Conservation (phyloP, 2,113 vertebrate species). For the Indri indri region DNA sequence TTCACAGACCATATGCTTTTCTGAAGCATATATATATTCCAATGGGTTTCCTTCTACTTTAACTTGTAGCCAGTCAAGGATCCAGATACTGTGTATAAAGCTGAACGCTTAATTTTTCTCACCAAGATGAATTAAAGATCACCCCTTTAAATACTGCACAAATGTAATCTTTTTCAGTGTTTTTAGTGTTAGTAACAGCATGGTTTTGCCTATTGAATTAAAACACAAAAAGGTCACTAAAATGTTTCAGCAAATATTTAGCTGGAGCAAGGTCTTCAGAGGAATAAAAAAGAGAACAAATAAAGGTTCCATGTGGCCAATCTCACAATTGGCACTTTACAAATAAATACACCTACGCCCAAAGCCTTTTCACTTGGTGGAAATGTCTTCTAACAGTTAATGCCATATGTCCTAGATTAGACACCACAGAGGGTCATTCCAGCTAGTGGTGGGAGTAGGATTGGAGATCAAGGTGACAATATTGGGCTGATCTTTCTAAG, state of each 20-base stretch:
- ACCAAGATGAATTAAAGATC: constrained; percentile 3
- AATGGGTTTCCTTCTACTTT: background rate
- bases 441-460: background rate
- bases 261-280: constrained; percentile 32
- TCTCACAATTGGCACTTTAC: constrained; percentile 12
- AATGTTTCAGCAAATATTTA: constrained; percentile 62
- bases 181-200: background rate
- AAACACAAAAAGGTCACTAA: constrained; percentile 34
- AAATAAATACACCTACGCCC: constrained; percentile 17
- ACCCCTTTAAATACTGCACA: constrained; percentile 9
- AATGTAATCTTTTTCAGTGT: background rate
- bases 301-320: background rate
- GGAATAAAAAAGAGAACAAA: constrained; percentile 4
- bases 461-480: background rate
- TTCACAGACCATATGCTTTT: background rate
- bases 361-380: background rate
- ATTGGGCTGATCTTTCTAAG: background rate
- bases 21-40: background rate
- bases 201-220: constrained; percentile 46
- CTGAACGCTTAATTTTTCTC: constrained; percentile 10
- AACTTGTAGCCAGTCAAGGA: constrained; percentile 23
- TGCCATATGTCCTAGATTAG: background rate
- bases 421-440: background rate
- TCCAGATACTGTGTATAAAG: background rate
- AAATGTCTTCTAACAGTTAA: background rate